Percentiles rank a stretch among this genome's conserved stretches.
Evolutionary conservation across 2,113 vertebrate species (phyloP).

Genomic region (Paralichthys olivaceus): DNA sequence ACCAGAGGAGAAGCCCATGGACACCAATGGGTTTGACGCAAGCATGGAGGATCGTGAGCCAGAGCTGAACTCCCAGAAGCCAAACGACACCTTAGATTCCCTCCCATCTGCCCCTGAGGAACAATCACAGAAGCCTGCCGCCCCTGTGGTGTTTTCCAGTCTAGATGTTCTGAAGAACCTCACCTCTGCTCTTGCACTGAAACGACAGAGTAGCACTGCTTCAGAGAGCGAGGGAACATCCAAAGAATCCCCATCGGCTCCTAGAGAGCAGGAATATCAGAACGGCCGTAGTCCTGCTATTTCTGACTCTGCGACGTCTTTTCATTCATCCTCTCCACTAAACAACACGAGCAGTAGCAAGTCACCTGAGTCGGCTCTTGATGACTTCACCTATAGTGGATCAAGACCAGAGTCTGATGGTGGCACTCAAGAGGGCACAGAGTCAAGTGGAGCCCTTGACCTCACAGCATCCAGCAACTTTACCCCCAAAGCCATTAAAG

Average conservation of each 20-base stretch:
- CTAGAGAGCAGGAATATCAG: constrained; percentile 86
- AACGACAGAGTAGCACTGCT: constrained; percentile 89
- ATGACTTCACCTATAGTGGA: constrained; percentile 67
- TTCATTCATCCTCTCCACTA: constrained; percentile 88
- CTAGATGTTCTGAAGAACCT: constrained; percentile 86
- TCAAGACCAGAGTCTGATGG: constrained; percentile 81
- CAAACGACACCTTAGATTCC: constrained; percentile 62
- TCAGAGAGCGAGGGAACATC: constrained; percentile 89
- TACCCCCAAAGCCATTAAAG: constrained; percentile 84
- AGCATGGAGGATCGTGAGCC: constrained; percentile 82
- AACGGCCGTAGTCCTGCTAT: constrained; percentile 87
- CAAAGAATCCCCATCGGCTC: constrained; percentile 84
- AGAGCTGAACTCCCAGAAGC: constrained; percentile 78
- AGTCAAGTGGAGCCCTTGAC: constrained; percentile 90
- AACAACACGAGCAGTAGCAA: constrained; percentile 82
- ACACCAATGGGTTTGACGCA: constrained; percentile 69
- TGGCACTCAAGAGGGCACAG: constrained; percentile 71
- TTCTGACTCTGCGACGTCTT: constrained; percentile 80
- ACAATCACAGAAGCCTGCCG: constrained; percentile 57
- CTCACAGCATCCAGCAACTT: constrained; percentile 88
- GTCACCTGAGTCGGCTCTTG: constrained; percentile 84
- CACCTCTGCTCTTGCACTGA: constrained; percentile 83
- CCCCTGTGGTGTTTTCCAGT: constrained; percentile 78
- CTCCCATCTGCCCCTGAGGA: constrained; percentile 59
- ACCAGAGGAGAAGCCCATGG: constrained; percentile 77